Evolutionary conservation across 2,113 vertebrate species (phyloP).

Genomic region (Gallinago paraguaiae): DNA sequence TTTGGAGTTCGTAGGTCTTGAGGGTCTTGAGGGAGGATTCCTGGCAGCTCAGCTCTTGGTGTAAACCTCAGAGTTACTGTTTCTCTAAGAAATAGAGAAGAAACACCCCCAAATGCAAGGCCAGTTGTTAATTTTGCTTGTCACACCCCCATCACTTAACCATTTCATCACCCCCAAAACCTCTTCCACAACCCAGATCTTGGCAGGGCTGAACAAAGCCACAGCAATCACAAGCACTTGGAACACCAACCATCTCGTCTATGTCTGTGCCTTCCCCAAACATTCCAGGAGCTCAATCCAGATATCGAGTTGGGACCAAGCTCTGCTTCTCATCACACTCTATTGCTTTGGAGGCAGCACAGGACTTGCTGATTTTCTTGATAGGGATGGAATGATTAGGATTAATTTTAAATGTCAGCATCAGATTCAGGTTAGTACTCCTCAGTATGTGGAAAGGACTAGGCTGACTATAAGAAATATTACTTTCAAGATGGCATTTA

Average conservation of each 20-base stretch:
- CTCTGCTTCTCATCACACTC: background rate
- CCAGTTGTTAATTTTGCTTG: background rate
- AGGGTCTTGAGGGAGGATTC: background rate
- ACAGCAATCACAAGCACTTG: accelerated
- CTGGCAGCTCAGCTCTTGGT: background rate
- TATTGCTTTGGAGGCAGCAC: background rate
- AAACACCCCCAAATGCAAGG: background rate
- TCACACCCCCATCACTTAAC: background rate
- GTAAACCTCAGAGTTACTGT: background rate
- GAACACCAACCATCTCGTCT: background rate
- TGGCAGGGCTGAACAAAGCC: background rate
- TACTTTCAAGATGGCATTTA: background rate
- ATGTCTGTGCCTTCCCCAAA: background rate
- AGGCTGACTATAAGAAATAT: background rate
- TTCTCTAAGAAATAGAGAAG: background rate
- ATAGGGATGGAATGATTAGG: background rate
- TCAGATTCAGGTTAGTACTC: background rate
- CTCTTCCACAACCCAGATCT: background rate
- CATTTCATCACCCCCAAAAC: background rate
- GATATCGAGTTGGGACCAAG: background rate
- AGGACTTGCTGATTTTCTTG: background rate
- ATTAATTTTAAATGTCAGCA: conserved; percentile 3
- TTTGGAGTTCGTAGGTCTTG: background rate
- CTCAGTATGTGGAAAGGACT: background rate
- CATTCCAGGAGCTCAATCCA: accelerated